Conservation (phyloP, 2,113 vertebrate genomes). For the Halichoerus grypus region DNA sequence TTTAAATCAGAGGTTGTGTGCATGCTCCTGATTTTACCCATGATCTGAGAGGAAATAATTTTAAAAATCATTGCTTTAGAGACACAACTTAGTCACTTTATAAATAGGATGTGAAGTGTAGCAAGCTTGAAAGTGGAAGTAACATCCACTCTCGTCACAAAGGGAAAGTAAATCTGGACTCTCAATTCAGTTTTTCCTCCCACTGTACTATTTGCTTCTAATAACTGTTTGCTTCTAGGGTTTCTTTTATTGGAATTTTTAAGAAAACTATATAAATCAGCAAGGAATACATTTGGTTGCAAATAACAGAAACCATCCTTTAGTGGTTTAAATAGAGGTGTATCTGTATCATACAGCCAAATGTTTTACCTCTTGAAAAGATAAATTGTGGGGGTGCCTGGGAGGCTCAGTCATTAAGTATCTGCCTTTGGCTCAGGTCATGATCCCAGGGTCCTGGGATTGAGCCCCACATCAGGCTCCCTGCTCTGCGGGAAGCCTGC, state of each 20-base stretch:
- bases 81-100: background rate
- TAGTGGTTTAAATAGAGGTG: background rate
- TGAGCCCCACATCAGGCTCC: too few species aligned
- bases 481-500: too few species aligned
- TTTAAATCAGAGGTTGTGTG: background rate
- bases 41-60: background rate
- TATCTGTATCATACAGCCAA: background rate
- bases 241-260: background rate
- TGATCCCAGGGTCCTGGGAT: too few species aligned
- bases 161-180: background rate
- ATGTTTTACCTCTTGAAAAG: background rate
- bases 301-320: background rate
- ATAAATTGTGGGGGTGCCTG: background rate
- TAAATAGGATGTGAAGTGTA: background rate
- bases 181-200: background rate
- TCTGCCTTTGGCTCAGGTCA: too few species aligned
- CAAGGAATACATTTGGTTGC: background rate
- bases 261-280: background rate
- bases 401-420: too few species aligned
- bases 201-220: background rate
- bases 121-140: background rate
- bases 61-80: background rate
- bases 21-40: background rate
- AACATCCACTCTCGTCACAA: background rate
- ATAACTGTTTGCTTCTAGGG: background rate